A percentile compares a stretch with the other conserved stretches of the same genome.
phyloP scores from a whole-genome alignment of 2,113 vertebrate genomes.

The Callorhinus ursinus region DNA sequence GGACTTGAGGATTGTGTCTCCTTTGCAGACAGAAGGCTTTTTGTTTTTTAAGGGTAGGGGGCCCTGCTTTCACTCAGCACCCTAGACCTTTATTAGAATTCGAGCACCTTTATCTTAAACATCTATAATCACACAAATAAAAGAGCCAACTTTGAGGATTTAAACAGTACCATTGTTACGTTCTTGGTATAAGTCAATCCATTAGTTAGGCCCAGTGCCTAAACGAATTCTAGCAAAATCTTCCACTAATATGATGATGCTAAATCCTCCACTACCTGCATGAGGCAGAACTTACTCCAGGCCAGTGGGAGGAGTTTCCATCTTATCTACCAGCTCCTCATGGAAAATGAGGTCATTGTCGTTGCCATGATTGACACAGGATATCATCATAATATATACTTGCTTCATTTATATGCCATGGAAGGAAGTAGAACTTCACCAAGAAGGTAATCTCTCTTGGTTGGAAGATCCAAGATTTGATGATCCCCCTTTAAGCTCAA shows the following conservation, averaged over 20 bases:
- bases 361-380: background rate
- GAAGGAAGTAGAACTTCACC: background rate
- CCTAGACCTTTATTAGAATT: background rate
- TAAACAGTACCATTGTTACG: background rate
- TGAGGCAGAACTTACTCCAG: conserved; percentile 3
- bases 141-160: background rate
- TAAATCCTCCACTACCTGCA: background rate
- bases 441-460: background rate
- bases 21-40: background rate
- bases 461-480: background rate
- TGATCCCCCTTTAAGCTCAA: background rate
- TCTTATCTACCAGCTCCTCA: conserved; percentile 4
- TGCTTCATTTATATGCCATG: background rate
- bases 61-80: background rate
- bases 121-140: background rate
- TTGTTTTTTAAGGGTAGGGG: background rate
- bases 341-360: conserved; percentile 6
- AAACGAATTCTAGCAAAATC: background rate
- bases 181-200: background rate
- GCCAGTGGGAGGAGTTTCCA: background rate
- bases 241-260: background rate
- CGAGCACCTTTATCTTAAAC: background rate
- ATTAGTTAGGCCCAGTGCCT: background rate
- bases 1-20: conserved; percentile 2
- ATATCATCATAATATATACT: background rate